Percentiles rank a stretch among this genome's conserved stretches.
phyloP scores from a whole-genome alignment of 2,113 vertebrate species.

The Callopanchax toddi region DNA sequence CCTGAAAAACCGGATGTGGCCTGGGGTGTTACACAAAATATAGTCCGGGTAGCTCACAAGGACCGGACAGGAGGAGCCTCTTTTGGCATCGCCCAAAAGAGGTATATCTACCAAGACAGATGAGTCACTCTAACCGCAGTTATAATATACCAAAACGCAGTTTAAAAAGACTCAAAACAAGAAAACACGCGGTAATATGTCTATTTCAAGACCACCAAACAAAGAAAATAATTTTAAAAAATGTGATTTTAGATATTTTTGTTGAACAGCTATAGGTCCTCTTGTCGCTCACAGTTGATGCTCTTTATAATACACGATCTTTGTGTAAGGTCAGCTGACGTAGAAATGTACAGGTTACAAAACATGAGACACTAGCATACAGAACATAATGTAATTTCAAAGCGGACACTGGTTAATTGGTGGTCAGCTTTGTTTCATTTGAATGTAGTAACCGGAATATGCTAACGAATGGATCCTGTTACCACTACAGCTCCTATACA shows the following conservation, averaged over 20 bases:
- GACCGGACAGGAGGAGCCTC: background rate
- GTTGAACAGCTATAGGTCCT: too few species aligned
- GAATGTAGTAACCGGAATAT: slow-evolving; percentile 27
- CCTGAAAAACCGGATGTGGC: slow-evolving; percentile 50
- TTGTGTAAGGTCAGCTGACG: slow-evolving; percentile 49
- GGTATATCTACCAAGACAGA: background rate
- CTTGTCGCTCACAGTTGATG: too few species aligned
- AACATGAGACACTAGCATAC: slow-evolving; percentile 39
- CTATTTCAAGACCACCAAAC: too few species aligned
- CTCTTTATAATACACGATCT: slow-evolving; percentile 21
- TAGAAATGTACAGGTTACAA: slow-evolving; percentile 58
- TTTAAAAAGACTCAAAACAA: too few species aligned
- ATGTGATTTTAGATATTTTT: too few species aligned
- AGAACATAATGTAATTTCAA: background rate
- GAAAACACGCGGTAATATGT: too few species aligned
- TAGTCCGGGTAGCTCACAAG: slow-evolving; percentile 33
- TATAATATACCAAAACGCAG: too few species aligned
- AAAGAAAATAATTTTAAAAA: too few species aligned
- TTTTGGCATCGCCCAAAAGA: background rate
- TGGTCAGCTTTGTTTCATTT: background rate
- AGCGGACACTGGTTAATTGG: background rate
- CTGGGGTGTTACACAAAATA: slow-evolving; percentile 39
- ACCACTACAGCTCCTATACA: slow-evolving; percentile 53
- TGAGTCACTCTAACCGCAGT: background rate
- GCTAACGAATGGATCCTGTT: slow-evolving; percentile 48